These are phyloP conservation scores for Suillia variegata DNA, from an alignment of 2,888 invertebrate genomes.

Conservation along the genomic window DNA sequence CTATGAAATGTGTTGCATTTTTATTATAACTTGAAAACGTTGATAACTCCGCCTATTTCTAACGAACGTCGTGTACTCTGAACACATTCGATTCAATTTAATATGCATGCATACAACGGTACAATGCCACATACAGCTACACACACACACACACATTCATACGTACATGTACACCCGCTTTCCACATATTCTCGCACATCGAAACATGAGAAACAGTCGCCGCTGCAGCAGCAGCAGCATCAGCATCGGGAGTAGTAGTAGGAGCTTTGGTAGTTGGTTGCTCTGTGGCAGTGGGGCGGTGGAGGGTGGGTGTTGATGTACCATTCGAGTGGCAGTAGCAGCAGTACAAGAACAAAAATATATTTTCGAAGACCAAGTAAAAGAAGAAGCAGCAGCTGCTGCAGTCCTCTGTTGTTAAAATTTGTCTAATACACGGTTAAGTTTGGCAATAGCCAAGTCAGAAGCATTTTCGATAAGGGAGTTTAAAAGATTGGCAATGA, in stretches of 20 bases:
- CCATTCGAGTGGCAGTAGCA: background rate
- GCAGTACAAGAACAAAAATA: background rate
- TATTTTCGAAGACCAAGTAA: background rate
- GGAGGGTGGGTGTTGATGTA: background rate
- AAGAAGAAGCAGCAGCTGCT: constrained; percentile 1
- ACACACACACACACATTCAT: too few relatives aligned
- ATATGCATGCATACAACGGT: constrained; percentile 56
- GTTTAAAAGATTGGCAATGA: too few relatives aligned
- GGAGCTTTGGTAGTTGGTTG: background rate
- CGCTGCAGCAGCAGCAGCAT: constrained; percentile 4
- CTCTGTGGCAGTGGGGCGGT: background rate
- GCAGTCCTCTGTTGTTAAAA: constrained; percentile 19
- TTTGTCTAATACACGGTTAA: too few relatives aligned
- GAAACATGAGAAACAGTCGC: background rate
- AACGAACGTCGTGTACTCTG: constrained; percentile 46
- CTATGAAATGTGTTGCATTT: constrained; percentile 56
- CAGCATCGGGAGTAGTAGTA: background rate
- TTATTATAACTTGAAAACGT: constrained; percentile 59
- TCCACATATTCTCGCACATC: too few relatives aligned
- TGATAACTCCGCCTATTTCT: constrained; percentile 60
- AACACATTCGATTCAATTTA: constrained; percentile 58
- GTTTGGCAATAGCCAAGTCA: too few relatives aligned
- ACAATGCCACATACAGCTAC: constrained; percentile 40
- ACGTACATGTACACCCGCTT: too few relatives aligned
- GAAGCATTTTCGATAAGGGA: too few relatives aligned